phyloP scores from a whole-genome alignment of 2,797 vertebrate genomes.

The Falco novaeseelandiae region DNA sequence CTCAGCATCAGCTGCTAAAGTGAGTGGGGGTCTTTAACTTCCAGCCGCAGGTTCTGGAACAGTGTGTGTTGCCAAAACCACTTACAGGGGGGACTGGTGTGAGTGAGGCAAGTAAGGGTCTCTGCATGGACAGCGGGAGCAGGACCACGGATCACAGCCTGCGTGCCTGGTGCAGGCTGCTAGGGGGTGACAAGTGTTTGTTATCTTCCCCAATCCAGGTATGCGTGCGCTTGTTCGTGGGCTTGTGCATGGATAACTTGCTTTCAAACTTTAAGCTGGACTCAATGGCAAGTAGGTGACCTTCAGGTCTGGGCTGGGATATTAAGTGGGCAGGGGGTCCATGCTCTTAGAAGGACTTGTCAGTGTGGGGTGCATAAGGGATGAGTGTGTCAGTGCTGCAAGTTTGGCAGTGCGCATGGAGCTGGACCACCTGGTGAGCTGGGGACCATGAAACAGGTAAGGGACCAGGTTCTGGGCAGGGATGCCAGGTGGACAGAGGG shows the following conservation, averaged over 20 bases:
- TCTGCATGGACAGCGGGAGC: neutral
- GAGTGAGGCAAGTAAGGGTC: neutral
- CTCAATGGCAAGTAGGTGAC: accelerated
- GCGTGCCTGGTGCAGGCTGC: neutral
- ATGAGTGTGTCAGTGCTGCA: accelerated
- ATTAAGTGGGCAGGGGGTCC: too few species aligned
- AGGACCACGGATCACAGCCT: neutral
- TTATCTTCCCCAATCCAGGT: neutral
- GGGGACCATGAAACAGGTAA: neutral
- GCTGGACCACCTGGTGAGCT: neutral
- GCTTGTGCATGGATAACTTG: neutral
- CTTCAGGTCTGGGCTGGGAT: neutral
- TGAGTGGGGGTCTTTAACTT: neutral
- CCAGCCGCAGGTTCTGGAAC: accelerated
- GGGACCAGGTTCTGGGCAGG: accelerated
- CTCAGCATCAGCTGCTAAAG: neutral
- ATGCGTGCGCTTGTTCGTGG: accelerated
- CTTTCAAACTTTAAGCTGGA: neutral
- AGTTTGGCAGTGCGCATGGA: accelerated
- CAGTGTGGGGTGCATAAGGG: neutral
- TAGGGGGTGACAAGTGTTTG: accelerated
- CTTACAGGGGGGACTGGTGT: accelerated
- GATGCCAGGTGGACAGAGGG: neutral
- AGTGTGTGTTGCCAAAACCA: neutral
- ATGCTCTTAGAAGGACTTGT: neutral